Percentiles rank a stretch among this genome's conserved stretches.
These are phyloP conservation scores for Drosophila novamexicana DNA, from an alignment of 1,140 invertebrate species.

Conservation along the genomic window DNA sequence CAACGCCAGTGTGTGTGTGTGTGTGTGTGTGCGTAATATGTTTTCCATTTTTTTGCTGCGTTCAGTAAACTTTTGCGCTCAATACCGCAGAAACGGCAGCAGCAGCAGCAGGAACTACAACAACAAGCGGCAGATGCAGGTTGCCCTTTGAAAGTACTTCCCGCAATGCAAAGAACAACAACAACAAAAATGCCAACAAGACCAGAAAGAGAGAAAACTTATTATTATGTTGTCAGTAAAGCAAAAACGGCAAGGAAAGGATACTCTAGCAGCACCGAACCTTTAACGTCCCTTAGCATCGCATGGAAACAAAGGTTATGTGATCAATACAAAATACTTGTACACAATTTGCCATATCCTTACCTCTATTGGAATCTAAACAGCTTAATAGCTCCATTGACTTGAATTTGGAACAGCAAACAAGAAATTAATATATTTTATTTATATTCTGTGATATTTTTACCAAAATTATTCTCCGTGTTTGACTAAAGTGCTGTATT, in stretches of 20 bases:
- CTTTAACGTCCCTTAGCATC: conserved; percentile 4
- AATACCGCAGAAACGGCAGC: conserved; percentile 65
- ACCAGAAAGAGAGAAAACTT: conserved; percentile 59
- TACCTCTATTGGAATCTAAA: background rate
- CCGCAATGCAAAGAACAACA: conserved; percentile 46
- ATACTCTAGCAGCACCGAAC: conserved; percentile 25
- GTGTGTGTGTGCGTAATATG: conserved; percentile 57
- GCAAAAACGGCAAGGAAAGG: conserved; percentile 57
- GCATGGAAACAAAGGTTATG: conserved; percentile 27
- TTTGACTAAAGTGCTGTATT: background rate
- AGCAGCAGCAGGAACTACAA: conserved; percentile 42
- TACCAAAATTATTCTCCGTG: background rate
- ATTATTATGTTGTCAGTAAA: conserved; percentile 81
- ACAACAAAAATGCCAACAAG: conserved; percentile 23
- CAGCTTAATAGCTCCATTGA: background rate
- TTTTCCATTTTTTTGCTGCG: conserved; percentile 41
- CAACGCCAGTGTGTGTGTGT: conserved; percentile 26
- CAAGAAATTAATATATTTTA: too few relatives aligned
- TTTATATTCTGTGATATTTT: background rate
- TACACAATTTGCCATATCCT: background rate
- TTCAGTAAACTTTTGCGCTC: conserved; percentile 78
- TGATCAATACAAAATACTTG: conserved; percentile 11
- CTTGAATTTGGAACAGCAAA: background rate
- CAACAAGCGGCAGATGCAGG: conserved; percentile 61
- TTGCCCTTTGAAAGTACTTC: conserved; percentile 70